Evolutionary conservation across 1,140 invertebrate genomes (phyloP).

Genomic region (Drosophila ironensis): DNA sequence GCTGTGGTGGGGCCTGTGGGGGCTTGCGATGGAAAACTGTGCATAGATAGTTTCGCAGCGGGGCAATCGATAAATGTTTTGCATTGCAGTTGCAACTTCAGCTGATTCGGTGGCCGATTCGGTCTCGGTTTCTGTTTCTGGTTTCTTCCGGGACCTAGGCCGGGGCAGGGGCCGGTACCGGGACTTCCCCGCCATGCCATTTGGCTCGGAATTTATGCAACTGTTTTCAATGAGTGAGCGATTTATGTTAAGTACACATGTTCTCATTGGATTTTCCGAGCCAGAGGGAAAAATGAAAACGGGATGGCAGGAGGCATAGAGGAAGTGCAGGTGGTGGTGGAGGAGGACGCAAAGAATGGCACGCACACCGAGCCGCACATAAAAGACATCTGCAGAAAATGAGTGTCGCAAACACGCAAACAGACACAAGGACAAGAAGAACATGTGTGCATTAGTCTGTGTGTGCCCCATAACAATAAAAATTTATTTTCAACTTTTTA

Average conservation of each 20-base stretch:
- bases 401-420: slow-evolving; percentile 79
- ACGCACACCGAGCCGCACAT: slow-evolving; percentile 55
- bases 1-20: background rate
- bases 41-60: slow-evolving; percentile 44
- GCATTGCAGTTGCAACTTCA: slow-evolving; percentile 50
- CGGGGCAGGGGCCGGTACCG: background rate
- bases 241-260: slow-evolving; percentile 80
- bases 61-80: slow-evolving; percentile 55
- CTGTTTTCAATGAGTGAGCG: slow-evolving; percentile 78
- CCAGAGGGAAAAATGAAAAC: slow-evolving; percentile 5
- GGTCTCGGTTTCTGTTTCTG: slow-evolving; percentile 28
- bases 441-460: slow-evolving; percentile 29
- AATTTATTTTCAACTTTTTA: slow-evolving; percentile 81
- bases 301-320: background rate
- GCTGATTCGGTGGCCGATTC: slow-evolving; percentile 41
- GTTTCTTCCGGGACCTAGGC: slow-evolving; percentile 18
- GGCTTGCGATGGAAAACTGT: slow-evolving; percentile 1
- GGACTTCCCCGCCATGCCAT: background rate
- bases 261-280: slow-evolving; percentile 70
- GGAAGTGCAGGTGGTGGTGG: background rate
- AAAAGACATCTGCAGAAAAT: slow-evolving; percentile 78
- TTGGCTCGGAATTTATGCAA: slow-evolving; percentile 67
- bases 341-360: slow-evolving; percentile 1
- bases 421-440: slow-evolving; percentile 76
- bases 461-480: slow-evolving; percentile 77